Evolutionary conservation across 2,888 invertebrate genomes (phyloP), one percentile per base, ranked within the genome.

Genomic region (Caenorhabditis wallacei): DNA sequence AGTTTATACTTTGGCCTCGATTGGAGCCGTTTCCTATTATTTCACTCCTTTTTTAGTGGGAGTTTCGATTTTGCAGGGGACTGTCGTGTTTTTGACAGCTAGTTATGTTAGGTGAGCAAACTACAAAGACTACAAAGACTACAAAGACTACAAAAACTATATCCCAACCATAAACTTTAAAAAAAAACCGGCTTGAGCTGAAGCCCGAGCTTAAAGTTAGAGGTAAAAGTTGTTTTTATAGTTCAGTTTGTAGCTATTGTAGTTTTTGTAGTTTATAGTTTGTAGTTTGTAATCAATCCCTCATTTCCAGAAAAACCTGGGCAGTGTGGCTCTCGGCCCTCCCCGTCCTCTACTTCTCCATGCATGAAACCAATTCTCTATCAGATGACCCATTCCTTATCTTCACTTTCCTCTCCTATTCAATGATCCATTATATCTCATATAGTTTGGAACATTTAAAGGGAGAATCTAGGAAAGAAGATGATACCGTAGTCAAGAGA

Each of bases 381-480:
- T 53, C 71, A 22, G 81, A 85, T 51, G 85, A 87, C 54, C 85
- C 84, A 10, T 92, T 92, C 82, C 85, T 92, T 4, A 89, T 92
- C 13, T 88, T 92, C 78, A 91, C 93, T 26, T 92, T 92, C 51
- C 85, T 92, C 54, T 91, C 92, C 59, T 91, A 93, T 85, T 88
- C 89, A 7, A 90, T 92, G 70, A 88, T 93, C n/a, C 89, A 91
- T 43, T 92, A 91, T 83, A 92, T 92, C 30, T 92, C 93, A 40
- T 93, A 92, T 85, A 86, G 85, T 53, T 63, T 91, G 56, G 91
- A 92, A 40, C 69, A 90, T 88, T 61, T 85, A 16, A 26, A 75
- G 16, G 87, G 85, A 18, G 68, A 75, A 22, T 66, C 66, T 1
- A 61, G 87, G 48, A 78, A 78, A 24, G 84, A 82, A 59, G 89